These are phyloP conservation scores for Phthorimaea operculella DNA, from an alignment of 1,140 invertebrate genomes.

Conservation along the genomic window DNA sequence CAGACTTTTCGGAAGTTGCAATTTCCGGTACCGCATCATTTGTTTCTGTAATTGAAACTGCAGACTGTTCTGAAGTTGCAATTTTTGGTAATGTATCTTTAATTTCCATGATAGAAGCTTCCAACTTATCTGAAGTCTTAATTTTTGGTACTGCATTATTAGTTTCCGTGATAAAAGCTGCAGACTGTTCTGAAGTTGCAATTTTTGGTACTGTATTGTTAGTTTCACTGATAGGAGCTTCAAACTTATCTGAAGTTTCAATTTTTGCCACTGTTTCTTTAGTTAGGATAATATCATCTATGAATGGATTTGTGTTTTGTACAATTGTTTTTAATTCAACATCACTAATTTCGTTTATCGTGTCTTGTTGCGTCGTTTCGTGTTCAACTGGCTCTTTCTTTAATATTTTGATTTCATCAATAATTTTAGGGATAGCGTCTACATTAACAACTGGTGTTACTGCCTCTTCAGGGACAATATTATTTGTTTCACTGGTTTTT, in stretches of 20 bases:
- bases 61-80: neutral
- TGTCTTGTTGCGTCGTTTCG: neutral
- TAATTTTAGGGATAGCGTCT: no score
- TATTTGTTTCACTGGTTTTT: no score
- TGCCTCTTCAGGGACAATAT: no score
- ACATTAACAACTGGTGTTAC: no score
- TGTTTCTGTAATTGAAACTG: conserved; percentile 17
- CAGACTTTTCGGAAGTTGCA: neutral
- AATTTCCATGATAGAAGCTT: conserved; percentile 17
- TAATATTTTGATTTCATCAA: no score
- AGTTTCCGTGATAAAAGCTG: conserved; percentile 17
- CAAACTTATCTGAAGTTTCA: neutral
- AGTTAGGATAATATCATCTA: conserved; percentile 8
- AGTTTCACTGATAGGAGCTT: conserved; percentile 17
- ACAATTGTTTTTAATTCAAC: neutral
- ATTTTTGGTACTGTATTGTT: no score
- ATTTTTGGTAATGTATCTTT: no score
- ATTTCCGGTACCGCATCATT: no score
- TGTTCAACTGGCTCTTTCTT: neutral
- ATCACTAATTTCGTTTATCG: no score
- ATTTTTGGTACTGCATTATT: no score
- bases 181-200: neutral
- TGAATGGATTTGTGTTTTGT: conserved; percentile 15
- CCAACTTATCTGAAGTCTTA: neutral
- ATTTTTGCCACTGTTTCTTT: no score